phyloP scores from a whole-genome alignment of 2,797 vertebrate genomes.

The Ibycter americanus region DNA sequence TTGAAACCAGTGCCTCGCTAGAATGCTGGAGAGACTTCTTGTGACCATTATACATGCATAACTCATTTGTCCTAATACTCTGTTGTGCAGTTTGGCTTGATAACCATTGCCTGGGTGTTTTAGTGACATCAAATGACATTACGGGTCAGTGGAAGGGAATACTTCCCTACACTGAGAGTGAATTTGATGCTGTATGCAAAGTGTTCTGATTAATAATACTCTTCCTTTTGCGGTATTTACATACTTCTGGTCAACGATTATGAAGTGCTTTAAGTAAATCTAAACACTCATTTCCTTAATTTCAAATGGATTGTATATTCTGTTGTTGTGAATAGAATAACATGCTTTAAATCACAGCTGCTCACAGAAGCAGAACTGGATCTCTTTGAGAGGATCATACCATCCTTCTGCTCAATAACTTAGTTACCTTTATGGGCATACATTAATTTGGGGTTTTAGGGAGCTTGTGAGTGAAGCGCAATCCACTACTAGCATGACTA shows the following conservation, averaged over 20 bases:
- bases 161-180: no score
- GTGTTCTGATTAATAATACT: background rate
- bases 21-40: background rate
- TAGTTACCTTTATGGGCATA: background rate
- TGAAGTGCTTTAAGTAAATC: background rate
- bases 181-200: background rate
- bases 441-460: no score
- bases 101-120: background rate
- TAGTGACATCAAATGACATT: background rate
- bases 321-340: background rate
- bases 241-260: background rate
- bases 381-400: background rate
- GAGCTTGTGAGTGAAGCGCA: background rate
- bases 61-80: background rate
- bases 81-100: background rate
- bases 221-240: background rate
- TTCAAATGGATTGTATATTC: background rate
- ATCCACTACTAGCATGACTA: background rate
- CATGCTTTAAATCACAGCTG: background rate
- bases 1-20: background rate
- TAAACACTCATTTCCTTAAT: background rate
- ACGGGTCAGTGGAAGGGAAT: background rate
- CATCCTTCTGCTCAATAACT: background rate
- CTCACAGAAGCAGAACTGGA: background rate
- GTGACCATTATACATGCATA: fast-evolving